phyloP scores from a whole-genome alignment of 2,888 invertebrate species.

The Teleogryllus oceanicus region DNA sequence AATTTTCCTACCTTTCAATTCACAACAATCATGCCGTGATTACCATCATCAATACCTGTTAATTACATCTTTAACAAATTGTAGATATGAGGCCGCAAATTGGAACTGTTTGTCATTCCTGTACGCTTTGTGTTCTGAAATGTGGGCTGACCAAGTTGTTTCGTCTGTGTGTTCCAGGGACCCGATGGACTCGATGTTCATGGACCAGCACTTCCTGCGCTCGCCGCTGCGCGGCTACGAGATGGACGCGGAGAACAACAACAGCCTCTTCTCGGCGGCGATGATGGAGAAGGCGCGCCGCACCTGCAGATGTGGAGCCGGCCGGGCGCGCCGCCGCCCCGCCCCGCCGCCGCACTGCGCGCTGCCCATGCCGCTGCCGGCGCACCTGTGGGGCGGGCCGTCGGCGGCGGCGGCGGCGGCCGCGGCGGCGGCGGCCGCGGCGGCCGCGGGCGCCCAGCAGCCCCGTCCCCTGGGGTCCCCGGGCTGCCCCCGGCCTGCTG shows the following conservation, averaged over 20 bases:
- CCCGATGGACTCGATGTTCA: conserved; percentile 74
- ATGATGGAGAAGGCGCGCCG: conserved; percentile 49
- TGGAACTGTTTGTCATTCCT: too few relatives aligned
- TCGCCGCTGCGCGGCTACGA: conserved; percentile 57
- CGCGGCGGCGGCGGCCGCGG: neutral
- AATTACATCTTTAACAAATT: too few relatives aligned
- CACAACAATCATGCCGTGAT: too few relatives aligned
- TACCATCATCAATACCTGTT: too few relatives aligned
- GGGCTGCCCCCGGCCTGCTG: conserved; percentile 47
- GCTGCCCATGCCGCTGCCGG: conserved; percentile 51
- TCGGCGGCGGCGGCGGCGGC: conserved; percentile 21
- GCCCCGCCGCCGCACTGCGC: conserved; percentile 38
- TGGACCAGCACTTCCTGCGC: conserved; percentile 71
- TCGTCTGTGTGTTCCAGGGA: conserved; percentile 51
- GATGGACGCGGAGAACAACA: conserved; percentile 54
- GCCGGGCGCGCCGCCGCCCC: conserved; percentile 43
- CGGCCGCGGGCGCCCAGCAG: neutral
- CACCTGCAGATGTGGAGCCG: conserved; percentile 50
- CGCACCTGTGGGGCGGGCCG: conserved; percentile 41
- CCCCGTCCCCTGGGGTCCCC: conserved; percentile 30
- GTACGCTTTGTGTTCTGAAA: too few relatives aligned
- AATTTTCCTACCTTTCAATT: too few relatives aligned
- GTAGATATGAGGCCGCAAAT: too few relatives aligned
- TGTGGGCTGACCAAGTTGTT: too few relatives aligned
- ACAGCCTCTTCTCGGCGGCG: conserved; percentile 52